Percentiles rank a stretch among this genome's conserved stretches.
Evolutionary conservation across 2,888 invertebrate genomes (phyloP).

Genomic region (Alentia gelatinosa): DNA sequence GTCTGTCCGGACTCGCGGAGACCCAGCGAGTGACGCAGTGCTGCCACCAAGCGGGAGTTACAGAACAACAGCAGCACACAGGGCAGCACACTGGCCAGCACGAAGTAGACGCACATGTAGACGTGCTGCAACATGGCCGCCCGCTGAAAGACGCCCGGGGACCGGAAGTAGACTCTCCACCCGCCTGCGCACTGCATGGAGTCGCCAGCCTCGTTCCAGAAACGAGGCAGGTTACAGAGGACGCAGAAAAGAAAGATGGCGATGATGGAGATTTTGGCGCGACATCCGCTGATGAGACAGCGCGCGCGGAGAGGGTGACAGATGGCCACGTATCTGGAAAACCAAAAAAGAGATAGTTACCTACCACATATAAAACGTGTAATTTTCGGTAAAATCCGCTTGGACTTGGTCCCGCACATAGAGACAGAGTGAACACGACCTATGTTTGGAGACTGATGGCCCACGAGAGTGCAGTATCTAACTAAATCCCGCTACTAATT

Average conservation of each 20-base stretch:
- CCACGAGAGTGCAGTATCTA: too few relatives aligned
- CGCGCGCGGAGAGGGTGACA: slow-evolving; percentile 78
- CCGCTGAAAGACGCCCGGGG: slow-evolving; percentile 38
- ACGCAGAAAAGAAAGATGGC: slow-evolving; percentile 61
- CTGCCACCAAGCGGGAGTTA: slow-evolving; percentile 74
- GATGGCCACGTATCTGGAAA: slow-evolving; percentile 80
- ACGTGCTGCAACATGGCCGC: slow-evolving; percentile 37
- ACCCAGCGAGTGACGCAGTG: slow-evolving; percentile 65
- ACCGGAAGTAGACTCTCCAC: slow-evolving; percentile 50
- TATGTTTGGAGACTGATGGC: too few relatives aligned
- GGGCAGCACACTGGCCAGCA: slow-evolving; percentile 75
- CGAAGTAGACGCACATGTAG: slow-evolving; percentile 70
- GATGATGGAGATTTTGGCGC: slow-evolving; percentile 72
- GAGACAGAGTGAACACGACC: too few relatives aligned
- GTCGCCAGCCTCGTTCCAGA: slow-evolving; percentile 56
- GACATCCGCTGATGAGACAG: slow-evolving; percentile 74
- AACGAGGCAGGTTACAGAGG: slow-evolving; percentile 61
- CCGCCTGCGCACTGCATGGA: slow-evolving; percentile 51
- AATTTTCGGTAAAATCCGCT: too few relatives aligned
- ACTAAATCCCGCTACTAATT: too few relatives aligned
- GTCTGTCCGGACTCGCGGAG: slow-evolving; percentile 66
- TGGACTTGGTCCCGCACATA: too few relatives aligned
- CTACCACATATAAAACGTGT: too few relatives aligned
- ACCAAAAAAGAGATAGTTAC: background rate
- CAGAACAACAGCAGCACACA: slow-evolving; percentile 75